phyloP scores from a whole-genome alignment of 2,113 vertebrate genomes.

The Lophotis ruficrista region DNA sequence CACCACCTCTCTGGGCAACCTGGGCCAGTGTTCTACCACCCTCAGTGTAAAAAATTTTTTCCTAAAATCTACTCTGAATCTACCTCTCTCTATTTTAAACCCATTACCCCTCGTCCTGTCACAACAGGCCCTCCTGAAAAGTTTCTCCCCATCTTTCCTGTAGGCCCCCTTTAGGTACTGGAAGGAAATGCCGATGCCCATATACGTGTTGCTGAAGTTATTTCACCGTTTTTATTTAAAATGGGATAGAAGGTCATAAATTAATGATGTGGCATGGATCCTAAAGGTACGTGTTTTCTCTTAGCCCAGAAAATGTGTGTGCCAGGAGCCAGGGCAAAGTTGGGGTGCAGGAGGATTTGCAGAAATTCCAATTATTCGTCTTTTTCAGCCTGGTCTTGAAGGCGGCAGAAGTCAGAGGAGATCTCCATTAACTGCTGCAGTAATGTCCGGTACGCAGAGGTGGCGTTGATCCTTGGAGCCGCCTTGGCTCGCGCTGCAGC shows the following conservation, averaged over 20 bases:
- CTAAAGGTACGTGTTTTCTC: not conserved
- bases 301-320: not conserved
- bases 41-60: too few relatives aligned
- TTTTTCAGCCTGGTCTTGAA: not conserved
- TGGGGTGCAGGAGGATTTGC: accelerated
- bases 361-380: not conserved
- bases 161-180: too few relatives aligned
- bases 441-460: accelerated
- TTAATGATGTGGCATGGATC: not conserved
- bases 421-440: not conserved
- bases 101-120: too few relatives aligned
- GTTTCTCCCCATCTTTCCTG: too few relatives aligned
- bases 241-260: not conserved
- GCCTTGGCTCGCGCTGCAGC: not conserved
- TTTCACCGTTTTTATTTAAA: not conserved
- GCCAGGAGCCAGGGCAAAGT: not conserved
- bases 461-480: not conserved
- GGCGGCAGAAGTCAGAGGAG: not conserved
- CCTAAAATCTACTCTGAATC: too few relatives aligned
- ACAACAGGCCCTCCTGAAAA: too few relatives aligned
- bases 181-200: too few relatives aligned
- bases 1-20: too few relatives aligned
- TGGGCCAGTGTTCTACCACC: too few relatives aligned
- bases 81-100: too few relatives aligned
- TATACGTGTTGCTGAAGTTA: accelerated